Evolutionary conservation across 1,140 invertebrate species (phyloP).

Genomic region (Magallana angulata): DNA sequence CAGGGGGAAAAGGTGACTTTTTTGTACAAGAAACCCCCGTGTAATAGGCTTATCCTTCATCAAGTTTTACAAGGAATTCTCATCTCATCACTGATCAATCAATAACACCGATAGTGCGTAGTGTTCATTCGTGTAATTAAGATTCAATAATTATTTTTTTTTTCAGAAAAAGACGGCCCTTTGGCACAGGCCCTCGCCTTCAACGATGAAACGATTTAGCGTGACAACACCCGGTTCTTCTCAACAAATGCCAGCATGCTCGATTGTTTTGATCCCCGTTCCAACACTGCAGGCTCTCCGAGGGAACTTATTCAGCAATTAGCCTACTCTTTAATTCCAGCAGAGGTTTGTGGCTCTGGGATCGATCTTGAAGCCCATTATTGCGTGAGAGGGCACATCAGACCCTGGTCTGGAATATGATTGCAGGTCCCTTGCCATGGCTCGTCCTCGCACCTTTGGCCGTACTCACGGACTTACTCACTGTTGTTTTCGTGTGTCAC

Average conservation of each 20-base stretch:
- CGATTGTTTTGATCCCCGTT: neutral
- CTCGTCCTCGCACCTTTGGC: slow-evolving; percentile 66
- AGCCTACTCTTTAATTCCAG: slow-evolving; percentile 2
- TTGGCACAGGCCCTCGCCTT: neutral
- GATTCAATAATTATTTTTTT: slow-evolving; percentile 15
- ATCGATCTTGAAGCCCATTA: slow-evolving; percentile 29
- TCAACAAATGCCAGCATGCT: slow-evolving; percentile 18
- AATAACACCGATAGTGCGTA: neutral
- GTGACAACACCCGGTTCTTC: neutral
- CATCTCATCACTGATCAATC: slow-evolving; percentile 1
- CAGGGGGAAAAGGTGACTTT: neutral
- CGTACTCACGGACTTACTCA: slow-evolving; percentile 58
- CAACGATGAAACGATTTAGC: neutral
- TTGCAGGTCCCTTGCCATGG: slow-evolving; percentile 61
- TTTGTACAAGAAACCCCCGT: neutral
- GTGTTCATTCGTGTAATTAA: slow-evolving; percentile 29
- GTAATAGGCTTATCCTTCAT: neutral
- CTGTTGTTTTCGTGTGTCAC: slow-evolving; percentile 60
- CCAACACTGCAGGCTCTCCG: neutral
- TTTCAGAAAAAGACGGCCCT: slow-evolving; percentile 1
- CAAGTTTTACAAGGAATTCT: slow-evolving; percentile 19
- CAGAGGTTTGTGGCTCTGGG: slow-evolving; percentile 15
- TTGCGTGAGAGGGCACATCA: neutral
- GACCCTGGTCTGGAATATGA: slow-evolving; percentile 52
- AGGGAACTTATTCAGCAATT: slow-evolving; percentile 26